Percentiles rank a stretch among this genome's conserved stretches.
Evolutionary conservation across 2,113 vertebrate genomes (phyloP).

Genomic region (Scomber japonicus): DNA sequence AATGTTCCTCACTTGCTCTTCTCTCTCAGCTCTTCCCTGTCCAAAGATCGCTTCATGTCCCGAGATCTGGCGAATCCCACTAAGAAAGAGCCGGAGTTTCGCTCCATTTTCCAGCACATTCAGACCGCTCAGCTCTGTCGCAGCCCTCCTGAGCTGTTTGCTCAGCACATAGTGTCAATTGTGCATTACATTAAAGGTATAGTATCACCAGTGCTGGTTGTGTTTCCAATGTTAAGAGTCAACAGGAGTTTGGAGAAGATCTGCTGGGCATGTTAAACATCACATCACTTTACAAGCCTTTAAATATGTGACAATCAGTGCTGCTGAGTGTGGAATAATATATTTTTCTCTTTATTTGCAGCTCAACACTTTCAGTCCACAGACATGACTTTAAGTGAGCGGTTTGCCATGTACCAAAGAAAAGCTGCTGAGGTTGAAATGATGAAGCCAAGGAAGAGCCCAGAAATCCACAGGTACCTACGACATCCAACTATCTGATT

Average conservation of each 20-base stretch:
- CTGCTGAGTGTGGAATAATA: background rate
- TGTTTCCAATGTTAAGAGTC: background rate
- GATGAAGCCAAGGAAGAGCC: conserved; percentile 96
- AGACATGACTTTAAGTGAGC: conserved; percentile 95
- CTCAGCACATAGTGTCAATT: conserved; percentile 97
- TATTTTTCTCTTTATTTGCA: conserved; percentile 68
- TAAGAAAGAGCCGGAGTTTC: conserved; percentile 95
- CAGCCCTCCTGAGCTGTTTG: conserved; percentile 95
- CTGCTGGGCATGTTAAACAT: too few species aligned
- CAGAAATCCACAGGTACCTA: conserved; percentile 97
- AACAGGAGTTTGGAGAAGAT: background rate
- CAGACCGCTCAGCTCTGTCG: conserved; percentile 93
- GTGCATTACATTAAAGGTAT: conserved; percentile 98
- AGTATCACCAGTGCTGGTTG: background rate
- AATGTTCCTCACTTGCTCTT: background rate
- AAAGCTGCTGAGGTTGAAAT: conserved; percentile 94
- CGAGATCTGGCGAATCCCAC: conserved; percentile 90
- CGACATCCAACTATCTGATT: background rate
- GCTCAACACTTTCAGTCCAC: conserved; percentile 96
- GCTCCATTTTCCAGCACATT: conserved; percentile 97
- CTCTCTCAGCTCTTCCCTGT: conserved; percentile 87
- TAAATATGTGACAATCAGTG: background rate
- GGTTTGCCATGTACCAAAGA: conserved; percentile 99
- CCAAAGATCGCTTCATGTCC: conserved; percentile 90
- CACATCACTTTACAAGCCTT: background rate